Conservation (phyloP, 2,113 vertebrate species). For the Aegithalos caudatus region DNA sequence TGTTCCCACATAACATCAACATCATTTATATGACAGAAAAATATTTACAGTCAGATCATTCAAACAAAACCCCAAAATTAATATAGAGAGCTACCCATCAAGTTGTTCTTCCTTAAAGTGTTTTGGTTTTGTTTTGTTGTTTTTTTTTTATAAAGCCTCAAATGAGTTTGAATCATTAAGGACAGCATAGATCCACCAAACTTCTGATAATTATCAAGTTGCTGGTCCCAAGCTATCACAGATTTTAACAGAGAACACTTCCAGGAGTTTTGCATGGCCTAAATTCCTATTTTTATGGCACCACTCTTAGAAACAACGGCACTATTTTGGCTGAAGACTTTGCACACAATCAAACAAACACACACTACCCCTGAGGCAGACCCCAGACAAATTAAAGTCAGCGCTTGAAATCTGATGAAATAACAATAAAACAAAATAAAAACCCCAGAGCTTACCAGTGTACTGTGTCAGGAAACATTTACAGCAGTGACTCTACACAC, state of each 20-base stretch:
- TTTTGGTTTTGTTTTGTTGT: too few species aligned
- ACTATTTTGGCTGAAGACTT: background rate
- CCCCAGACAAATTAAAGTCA: background rate
- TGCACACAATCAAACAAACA: background rate
- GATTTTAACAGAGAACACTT: background rate
- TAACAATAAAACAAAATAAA: background rate
- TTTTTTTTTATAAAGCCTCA: background rate
- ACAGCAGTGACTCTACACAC: conserved; percentile 2
- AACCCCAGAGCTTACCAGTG: background rate
- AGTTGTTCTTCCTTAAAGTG: background rate
- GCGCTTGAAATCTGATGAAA: background rate
- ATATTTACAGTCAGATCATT: conserved; percentile 11
- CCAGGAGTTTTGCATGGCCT: background rate
- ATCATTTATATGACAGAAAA: background rate
- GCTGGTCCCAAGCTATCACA: background rate
- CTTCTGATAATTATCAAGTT: background rate
- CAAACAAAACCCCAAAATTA: background rate
- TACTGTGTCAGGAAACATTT: conserved; percentile 12
- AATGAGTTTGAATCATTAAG: background rate
- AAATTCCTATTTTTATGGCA: background rate
- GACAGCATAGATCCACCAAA: background rate
- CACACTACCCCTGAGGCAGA: background rate
- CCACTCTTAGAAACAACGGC: background rate
- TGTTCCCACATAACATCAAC: background rate
- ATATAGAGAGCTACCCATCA: background rate